Conservation (phyloP, 1,140 invertebrate genomes). For the Procambarus virginalis region DNA sequence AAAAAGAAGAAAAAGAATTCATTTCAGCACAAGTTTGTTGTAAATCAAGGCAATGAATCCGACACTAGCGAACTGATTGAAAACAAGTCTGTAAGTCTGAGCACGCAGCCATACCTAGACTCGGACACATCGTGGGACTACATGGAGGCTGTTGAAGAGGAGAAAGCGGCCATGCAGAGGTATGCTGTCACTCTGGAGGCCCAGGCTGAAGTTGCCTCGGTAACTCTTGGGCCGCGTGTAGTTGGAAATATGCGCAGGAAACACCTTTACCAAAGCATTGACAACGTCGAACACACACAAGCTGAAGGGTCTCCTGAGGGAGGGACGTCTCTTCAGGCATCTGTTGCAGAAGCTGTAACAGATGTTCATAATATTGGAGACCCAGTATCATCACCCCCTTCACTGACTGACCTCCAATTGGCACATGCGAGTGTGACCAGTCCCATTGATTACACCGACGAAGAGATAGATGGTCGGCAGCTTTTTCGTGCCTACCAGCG, state of each 20-base stretch:
- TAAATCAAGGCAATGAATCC: slow-evolving; percentile 61
- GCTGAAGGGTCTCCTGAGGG: background rate
- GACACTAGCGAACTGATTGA: slow-evolving; percentile 61
- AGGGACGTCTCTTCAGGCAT: slow-evolving; percentile 12
- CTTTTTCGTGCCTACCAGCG: slow-evolving; percentile 56
- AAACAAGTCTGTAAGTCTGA: slow-evolving; percentile 40
- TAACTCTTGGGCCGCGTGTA: slow-evolving; percentile 50
- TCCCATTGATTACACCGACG: slow-evolving; percentile 10
- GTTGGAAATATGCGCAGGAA: slow-evolving; percentile 60
- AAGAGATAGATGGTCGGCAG: slow-evolving; percentile 46
- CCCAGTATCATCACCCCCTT: background rate
- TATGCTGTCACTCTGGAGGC: background rate
- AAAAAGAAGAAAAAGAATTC: slow-evolving; percentile 48
- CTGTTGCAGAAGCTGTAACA: background rate
- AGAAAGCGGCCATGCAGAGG: slow-evolving; percentile 4
- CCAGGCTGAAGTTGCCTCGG: slow-evolving; percentile 14
- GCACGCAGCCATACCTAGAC: slow-evolving; percentile 59
- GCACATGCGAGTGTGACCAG: background rate
- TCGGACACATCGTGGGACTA: slow-evolving; percentile 70
- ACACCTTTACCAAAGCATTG: slow-evolving; percentile 11
- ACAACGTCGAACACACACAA: slow-evolving; percentile 16
- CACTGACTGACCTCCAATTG: background rate
- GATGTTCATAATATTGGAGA: slow-evolving; percentile 27
- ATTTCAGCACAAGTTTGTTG: slow-evolving; percentile 62
- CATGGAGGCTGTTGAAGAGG: slow-evolving; percentile 50